These are phyloP conservation scores for Delia radicum DNA, from an alignment of 1,140 invertebrate species.

Conservation along the genomic window DNA sequence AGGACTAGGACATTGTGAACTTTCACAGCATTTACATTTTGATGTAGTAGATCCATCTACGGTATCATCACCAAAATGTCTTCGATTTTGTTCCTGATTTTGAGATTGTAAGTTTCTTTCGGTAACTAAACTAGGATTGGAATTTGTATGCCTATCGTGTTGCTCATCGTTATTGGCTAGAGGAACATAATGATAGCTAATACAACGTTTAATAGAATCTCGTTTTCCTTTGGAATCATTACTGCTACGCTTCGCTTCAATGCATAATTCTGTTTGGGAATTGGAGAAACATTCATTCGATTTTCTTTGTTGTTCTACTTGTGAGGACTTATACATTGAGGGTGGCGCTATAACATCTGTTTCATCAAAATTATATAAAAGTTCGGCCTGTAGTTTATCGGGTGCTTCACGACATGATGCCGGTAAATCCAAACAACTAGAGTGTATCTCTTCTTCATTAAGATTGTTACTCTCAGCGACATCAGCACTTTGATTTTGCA, in stretches of 20 bases:
- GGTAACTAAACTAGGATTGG: not conserved
- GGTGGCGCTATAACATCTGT: slow-evolving; percentile 20
- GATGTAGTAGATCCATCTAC: not conserved
- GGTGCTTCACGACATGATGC: slow-evolving; percentile 56
- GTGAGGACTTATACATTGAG: slow-evolving; percentile 14
- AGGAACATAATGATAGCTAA: slow-evolving; percentile 58
- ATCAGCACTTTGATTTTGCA: slow-evolving; percentile 46
- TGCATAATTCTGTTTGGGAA: slow-evolving; percentile 43
- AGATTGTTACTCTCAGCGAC: slow-evolving; percentile 13
- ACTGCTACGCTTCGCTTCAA: slow-evolving; percentile 33
- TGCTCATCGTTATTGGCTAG: slow-evolving; percentile 32
- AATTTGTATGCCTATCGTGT: not conserved
- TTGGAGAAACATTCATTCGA: slow-evolving; percentile 18
- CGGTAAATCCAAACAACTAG: slow-evolving; percentile 60
- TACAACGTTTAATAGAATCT: slow-evolving; percentile 55
- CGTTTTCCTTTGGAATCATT: not conserved
- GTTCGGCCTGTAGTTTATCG: slow-evolving; percentile 58
- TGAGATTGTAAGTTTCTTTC: not conserved
- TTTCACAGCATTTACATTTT: slow-evolving; percentile 64
- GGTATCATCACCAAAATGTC: not conserved
- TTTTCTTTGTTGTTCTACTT: not conserved
- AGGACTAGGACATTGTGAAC: slow-evolving; percentile 63
- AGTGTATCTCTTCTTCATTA: slow-evolving; percentile 54
- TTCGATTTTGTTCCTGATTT: not conserved
- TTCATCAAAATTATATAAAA: slow-evolving; percentile 56